Evolutionary conservation across 2,113 vertebrate species (phyloP), one percentile per base, ranked within the genome.

Genomic region (Stigmatopora nigra): DNA sequence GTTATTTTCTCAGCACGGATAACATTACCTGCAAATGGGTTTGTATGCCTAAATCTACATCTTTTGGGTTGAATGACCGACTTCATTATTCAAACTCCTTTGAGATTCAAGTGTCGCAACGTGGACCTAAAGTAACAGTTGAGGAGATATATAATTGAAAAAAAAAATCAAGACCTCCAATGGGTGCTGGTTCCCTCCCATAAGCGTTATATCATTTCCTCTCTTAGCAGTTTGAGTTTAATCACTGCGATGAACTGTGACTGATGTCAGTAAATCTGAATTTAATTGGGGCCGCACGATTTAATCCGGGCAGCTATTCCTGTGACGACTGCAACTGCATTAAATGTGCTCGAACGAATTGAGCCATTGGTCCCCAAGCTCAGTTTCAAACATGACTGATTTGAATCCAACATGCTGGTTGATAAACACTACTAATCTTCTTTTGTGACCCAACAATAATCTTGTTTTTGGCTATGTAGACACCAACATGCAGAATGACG

Each of bases 341-440:
- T 36, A 67, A 71, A 64, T 58, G 56, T 65, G 74, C 71, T 79
- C 73, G 44, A 67, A 56, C 49, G 63, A 12, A 53, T 22, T 20
- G 49, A 1, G 59, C 65, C 48, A 63, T 59, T 56, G n/a, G 53
- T 68, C 61, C 64, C 46, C 38, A 15, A 77, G 41, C 68, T 75
- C 67, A 64, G 63, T 20, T 78, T 64, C 31, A 73, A 74, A 58
- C 60, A 64, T 58, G 63, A 77, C 68, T 59, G 75, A 81, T 77
- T 76, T 78, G 81, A 86, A 86, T 78, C 85, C 80, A 74, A 61
- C 79, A 68, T 84, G 78, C 80, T 80, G 83, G 78, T 81, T 80
- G 81, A 82, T 83, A 82, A 88, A 86, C 83, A 85, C 75, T 76
- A 67, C 74, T 88, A 86, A 89, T 88, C 87, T 87, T 70, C 80